These are phyloP conservation scores for Heterodera carotae DNA, from an alignment of 1,140 invertebrate species.

Conservation along the genomic window DNA sequence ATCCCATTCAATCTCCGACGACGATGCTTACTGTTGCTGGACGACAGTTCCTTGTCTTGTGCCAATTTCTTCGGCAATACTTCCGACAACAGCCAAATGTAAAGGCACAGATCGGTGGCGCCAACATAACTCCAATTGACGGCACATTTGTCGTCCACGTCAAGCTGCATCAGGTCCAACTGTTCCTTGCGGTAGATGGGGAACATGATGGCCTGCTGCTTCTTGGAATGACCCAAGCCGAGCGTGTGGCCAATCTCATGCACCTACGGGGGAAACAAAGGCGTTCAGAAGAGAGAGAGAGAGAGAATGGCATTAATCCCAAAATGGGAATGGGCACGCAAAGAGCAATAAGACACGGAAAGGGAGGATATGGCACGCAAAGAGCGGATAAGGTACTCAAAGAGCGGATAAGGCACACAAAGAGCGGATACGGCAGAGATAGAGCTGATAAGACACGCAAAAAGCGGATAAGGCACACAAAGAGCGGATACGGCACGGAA, in stretches of 20 bases:
- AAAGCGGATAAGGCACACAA: too few relatives aligned
- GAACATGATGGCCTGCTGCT: constrained; percentile 56
- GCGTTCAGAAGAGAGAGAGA: too few relatives aligned
- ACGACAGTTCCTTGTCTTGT: constrained; percentile 40
- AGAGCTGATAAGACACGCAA: too few relatives aligned
- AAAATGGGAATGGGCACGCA: too few relatives aligned
- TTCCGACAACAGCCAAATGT: constrained; percentile 57
- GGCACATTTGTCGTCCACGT: constrained; percentile 59
- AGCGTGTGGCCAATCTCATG: constrained; percentile 58
- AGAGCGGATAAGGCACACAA: too few relatives aligned
- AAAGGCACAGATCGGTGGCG: constrained; percentile 53
- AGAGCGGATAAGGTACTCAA: too few relatives aligned
- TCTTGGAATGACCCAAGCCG: constrained; percentile 57
- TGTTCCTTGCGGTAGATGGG: constrained; percentile 59
- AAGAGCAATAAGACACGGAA: too few relatives aligned
- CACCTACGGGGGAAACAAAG: neutral
- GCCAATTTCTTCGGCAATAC: constrained; percentile 57
- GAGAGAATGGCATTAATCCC: too few relatives aligned
- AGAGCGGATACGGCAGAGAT: too few relatives aligned
- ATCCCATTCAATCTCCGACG: too few relatives aligned
- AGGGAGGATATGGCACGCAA: too few relatives aligned
- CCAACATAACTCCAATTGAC: constrained; percentile 62
- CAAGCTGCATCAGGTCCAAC: constrained; percentile 52
- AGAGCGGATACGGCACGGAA: too few relatives aligned
- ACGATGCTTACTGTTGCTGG: constrained; percentile 5